Conservation (phyloP, 2,113 vertebrate species). For the Ancistrus triradiatus region DNA sequence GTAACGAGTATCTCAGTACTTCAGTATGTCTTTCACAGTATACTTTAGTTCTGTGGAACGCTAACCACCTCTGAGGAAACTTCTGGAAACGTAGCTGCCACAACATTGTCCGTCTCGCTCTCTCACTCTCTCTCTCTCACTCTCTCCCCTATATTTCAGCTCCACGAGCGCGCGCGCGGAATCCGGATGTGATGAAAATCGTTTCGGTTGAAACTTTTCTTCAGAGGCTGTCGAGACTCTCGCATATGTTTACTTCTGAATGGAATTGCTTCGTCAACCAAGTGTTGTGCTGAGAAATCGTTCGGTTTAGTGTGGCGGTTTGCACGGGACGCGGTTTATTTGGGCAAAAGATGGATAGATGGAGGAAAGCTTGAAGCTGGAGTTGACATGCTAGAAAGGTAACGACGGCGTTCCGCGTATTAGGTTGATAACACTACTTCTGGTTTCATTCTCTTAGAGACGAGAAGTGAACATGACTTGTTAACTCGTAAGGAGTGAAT, state of each 20-base stretch:
- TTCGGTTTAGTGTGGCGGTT: neutral
- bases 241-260: neutral
- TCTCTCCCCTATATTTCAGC: constrained; percentile 21
- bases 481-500: neutral
- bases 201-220: constrained; percentile 52
- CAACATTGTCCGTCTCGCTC: too few species aligned
- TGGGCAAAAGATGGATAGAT: constrained; percentile 50
- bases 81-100: too few species aligned
- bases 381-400: constrained; percentile 73
- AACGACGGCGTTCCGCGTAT: constrained; percentile 3
- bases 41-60: too few species aligned
- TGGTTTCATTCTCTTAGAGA: neutral
- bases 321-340: constrained; percentile 19
- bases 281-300: neutral
- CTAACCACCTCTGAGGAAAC: too few species aligned
- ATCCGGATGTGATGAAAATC: constrained; percentile 86
- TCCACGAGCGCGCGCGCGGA: constrained; percentile 50
- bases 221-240: constrained; percentile 34
- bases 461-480: neutral
- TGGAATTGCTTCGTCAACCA: too few species aligned
- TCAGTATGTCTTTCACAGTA: too few species aligned
- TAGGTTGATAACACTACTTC: too few species aligned
- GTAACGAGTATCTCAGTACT: too few species aligned
- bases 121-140: neutral
- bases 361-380: constrained; percentile 50